These are phyloP conservation scores for Petroica traversi DNA, from an alignment of 2,113 vertebrate species.

Conservation along the genomic window DNA sequence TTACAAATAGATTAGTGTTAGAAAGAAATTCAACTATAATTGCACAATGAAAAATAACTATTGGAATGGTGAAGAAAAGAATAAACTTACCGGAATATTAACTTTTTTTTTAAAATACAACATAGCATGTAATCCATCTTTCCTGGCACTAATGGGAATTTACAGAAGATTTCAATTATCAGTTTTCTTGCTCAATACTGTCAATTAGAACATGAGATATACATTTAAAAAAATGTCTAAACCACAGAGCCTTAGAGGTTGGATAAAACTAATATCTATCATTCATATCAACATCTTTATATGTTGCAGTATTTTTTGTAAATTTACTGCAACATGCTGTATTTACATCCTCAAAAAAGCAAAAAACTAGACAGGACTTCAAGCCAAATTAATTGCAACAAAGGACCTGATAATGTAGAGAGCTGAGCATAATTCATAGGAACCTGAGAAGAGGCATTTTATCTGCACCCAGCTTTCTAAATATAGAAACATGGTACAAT, in stretches of 20 bases:
- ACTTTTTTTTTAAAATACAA: background rate
- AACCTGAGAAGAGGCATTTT: background rate
- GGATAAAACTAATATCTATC: background rate
- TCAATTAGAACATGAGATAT: background rate
- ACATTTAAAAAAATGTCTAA: background rate
- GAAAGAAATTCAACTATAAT: conserved; percentile 4
- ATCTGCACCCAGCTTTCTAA: background rate
- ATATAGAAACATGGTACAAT: background rate
- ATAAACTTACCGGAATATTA: background rate
- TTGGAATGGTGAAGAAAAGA: background rate
- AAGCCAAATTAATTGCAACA: background rate
- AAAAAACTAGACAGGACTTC: background rate
- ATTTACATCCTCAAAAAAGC: background rate
- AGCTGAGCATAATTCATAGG: background rate
- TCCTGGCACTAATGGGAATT: background rate
- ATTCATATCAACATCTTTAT: background rate
- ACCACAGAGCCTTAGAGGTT: background rate
- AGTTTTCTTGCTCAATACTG: background rate
- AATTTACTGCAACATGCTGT: background rate
- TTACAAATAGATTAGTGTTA: background rate
- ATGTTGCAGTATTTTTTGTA: background rate
- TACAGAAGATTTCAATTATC: background rate
- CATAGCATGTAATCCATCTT: background rate
- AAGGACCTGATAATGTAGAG: background rate
- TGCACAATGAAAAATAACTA: background rate